A percentile compares a stretch with the other conserved stretches of the same genome.
Conservation (phyloP, 2,888 invertebrate species). For the Phrixothrix hirtus region DNA sequence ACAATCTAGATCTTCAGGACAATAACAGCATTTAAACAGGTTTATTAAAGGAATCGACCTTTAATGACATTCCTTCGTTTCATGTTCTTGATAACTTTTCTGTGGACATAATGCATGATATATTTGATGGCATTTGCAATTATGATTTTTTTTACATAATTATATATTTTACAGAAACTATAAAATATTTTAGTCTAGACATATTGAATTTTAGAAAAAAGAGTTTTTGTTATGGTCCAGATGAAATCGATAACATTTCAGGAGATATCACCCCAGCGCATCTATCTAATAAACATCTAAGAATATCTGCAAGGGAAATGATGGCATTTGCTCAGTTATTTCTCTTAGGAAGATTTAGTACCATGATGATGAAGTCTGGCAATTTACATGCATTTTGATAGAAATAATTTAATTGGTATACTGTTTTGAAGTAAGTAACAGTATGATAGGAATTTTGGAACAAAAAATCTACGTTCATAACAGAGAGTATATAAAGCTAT, state of each 20-base stretch:
- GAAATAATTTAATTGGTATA: too few relatives aligned
- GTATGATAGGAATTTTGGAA: too few relatives aligned
- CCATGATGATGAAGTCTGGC: too few relatives aligned
- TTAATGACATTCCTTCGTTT: not conserved
- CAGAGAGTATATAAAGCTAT: too few relatives aligned
- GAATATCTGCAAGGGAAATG: too few relatives aligned
- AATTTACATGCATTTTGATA: too few relatives aligned
- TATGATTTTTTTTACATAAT: not conserved
- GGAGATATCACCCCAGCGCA: not conserved
- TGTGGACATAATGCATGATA: not conserved
- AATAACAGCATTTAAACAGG: too few relatives aligned
- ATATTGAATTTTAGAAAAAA: not conserved
- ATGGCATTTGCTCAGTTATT: too few relatives aligned
- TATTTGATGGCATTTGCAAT: conserved; percentile 2
- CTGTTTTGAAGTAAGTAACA: too few relatives aligned
- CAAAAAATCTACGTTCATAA: too few relatives aligned
- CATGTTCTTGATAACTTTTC: not conserved
- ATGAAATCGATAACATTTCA: not conserved
- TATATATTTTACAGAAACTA: not conserved
- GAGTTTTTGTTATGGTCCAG: not conserved
- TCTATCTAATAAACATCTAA: not conserved
- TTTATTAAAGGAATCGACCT: not conserved
- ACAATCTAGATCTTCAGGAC: too few relatives aligned
- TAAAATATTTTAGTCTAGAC: not conserved
- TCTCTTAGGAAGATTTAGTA: too few relatives aligned